Base-by-base conservation (phyloP, 2,888 invertebrate species). In the Leucophenga montana region DNA sequence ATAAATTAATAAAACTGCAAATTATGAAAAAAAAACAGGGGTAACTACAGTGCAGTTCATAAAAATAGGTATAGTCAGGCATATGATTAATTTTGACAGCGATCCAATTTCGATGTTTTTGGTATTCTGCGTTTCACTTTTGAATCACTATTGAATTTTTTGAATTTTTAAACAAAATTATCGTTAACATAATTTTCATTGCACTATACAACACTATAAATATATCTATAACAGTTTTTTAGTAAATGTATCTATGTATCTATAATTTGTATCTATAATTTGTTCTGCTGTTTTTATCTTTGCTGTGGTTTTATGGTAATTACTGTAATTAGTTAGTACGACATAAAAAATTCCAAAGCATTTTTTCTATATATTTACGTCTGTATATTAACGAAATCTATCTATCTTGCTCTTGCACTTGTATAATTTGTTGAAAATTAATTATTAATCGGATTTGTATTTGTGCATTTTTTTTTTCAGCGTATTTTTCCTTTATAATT, bases 301-400 rank as follows among this genome's bases (percentile, higher is more conserved):
- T 31, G 14, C n/a, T 57, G 27, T 18, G 18, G 27, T 59, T 31
- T 31, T 59, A 31, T 59, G 9, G 4, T 33, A 59, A 33, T 59
- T 59, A 39, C 59, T 27, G 59, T 16, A 56, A 56, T 56, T 56
- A 56, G 22, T 56, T 22, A 56, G 1, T 22, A n/a, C n/a, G n/a
- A n/a, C n/a, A 11, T 53, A 53, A 53, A 16, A 53, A 53, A 39
- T 39, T 18, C 16, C 53, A 20, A 9, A 18, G 53, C 53, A 11
- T 11, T 39, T 39, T 39, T 11, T 39, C 39, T 39, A 11, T 39
- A 8, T 39, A 39, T 39, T 39, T 39, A 39, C 11, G 27, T 27
- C 27, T 39, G 39, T 39, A 3, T 39, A 8, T 39, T 5, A 48
- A 48, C 14, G 13, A n/a, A 9, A 9, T 18, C 53, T n/a, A 16